Percentiles rank a stretch among this genome's conserved stretches.
These are phyloP conservation scores for Syrrhaptes paradoxus DNA, from an alignment of 2,113 vertebrate species.

Conservation along the genomic window DNA sequence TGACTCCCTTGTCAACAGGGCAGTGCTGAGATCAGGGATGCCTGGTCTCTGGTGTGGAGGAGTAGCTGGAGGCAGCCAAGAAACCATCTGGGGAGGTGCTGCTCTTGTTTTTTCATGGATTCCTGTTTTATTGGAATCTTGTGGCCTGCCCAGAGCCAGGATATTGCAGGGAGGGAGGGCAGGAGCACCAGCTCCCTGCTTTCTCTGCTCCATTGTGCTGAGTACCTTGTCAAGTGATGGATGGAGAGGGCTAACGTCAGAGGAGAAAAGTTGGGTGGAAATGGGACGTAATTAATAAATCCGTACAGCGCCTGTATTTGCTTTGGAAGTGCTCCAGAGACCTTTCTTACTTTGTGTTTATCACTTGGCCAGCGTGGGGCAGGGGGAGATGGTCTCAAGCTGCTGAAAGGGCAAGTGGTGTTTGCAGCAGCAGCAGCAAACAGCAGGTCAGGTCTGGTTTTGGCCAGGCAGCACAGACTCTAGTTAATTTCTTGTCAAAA, in stretches of 20 bases:
- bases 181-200: background rate
- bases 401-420: background rate
- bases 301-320: background rate
- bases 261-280: background rate
- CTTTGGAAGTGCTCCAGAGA: background rate
- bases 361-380: rapidly evolving
- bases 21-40: background rate
- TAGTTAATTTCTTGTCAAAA: background rate
- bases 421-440: background rate
- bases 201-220: background rate
- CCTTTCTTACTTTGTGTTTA: background rate
- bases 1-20: background rate
- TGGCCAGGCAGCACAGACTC: background rate
- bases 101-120: conserved; percentile 60
- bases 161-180: background rate
- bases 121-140: conserved; percentile 71
- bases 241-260: background rate
- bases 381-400: background rate
- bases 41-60: background rate
- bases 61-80: background rate
- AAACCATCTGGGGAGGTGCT: background rate
- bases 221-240: background rate
- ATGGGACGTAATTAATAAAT: background rate
- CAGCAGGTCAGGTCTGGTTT: background rate
- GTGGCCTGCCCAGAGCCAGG: background rate